Base-by-base conservation (phyloP, 2,888 invertebrate genomes). In the Sinodicranocentrus sp. region DNA sequence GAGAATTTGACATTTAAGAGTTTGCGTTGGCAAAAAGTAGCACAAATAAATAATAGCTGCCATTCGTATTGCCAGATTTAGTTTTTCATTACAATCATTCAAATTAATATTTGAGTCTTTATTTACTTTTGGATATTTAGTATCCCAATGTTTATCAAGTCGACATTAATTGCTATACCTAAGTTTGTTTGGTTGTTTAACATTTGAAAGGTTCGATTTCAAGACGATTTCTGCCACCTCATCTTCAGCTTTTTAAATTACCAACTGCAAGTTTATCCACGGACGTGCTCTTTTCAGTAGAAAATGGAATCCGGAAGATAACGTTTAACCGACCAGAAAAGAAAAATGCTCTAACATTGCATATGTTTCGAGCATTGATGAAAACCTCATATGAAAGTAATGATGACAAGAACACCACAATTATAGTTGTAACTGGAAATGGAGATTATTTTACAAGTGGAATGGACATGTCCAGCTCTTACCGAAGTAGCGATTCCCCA, bases 381-480 rank as follows among this genome's bases (percentile, higher is more conserved):
- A 28, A 26, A 15, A 15, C 59, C 3, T 8, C 79, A 1, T 3
- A 26, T n/a, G 61, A 78, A 48, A 52, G 71, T 10, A 84, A 70
- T 26, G 28, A 25, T 8, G 84, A 84, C 26, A 61, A 67, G 0
- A 43, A 59, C 13, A 75, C 75, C 1, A 79, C 54, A 8, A 28
- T 79, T 15, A 21, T 84, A 21, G 73, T 28, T 0, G 17, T 84
- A 2, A 84, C 79, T 5, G 84, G 84, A 1, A 73, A 15, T 28
- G 79, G 84, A 15, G 79, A 84, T 43, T 84, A 68, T 43, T 84
- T 84, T 25, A 79, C 79, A 0, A 68, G 73, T 59, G 84, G 84
- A 28, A 79, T 79, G 3, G 84, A 84, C 17, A 33, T 84, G 77
- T 33, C 8, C 3, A n/a, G 43, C 19, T 13, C 67, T 43, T 43